Conservation (phyloP, 2,888 invertebrate genomes). For the Heliconius aoede region DNA sequence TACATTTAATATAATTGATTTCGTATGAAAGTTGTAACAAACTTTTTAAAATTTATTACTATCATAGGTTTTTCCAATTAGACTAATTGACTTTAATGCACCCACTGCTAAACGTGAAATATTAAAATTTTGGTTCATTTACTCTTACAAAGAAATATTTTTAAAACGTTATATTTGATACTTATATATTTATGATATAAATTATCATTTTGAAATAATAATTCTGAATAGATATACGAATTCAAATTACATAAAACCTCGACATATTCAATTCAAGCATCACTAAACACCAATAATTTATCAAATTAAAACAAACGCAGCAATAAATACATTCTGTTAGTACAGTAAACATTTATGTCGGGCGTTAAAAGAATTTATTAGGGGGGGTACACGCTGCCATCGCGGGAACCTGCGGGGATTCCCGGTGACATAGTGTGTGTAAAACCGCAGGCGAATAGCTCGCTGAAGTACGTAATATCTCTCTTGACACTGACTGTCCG, state of each 20-base stretch:
- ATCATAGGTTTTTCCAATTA: background rate
- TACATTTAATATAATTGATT: background rate
- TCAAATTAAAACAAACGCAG: constrained; percentile 5
- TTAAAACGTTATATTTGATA: no score
- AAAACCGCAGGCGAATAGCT: constrained; percentile 27
- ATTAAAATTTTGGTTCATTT: no score
- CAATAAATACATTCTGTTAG: constrained; percentile 12
- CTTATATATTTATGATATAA: no score
- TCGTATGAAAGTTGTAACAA: background rate
- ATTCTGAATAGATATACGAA: no score
- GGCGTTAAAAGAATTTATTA: constrained; percentile 25
- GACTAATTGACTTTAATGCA: background rate
- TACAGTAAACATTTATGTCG: constrained; percentile 22
- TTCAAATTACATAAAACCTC: no score
- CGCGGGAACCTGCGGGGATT: constrained; percentile 18
- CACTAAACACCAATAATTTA: background rate
- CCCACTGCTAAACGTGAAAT: no score
- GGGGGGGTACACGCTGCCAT: constrained; percentile 11
- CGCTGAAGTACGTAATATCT: constrained; percentile 9
- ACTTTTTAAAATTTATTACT: background rate
- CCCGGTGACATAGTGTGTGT: constrained; percentile 21
- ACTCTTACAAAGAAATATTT: no score
- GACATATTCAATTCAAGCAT: background rate
- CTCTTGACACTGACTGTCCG: constrained; percentile 22
- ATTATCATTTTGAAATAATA: no score